Conservation (phyloP, 1,140 invertebrate species). For the Physella acuta region DNA sequence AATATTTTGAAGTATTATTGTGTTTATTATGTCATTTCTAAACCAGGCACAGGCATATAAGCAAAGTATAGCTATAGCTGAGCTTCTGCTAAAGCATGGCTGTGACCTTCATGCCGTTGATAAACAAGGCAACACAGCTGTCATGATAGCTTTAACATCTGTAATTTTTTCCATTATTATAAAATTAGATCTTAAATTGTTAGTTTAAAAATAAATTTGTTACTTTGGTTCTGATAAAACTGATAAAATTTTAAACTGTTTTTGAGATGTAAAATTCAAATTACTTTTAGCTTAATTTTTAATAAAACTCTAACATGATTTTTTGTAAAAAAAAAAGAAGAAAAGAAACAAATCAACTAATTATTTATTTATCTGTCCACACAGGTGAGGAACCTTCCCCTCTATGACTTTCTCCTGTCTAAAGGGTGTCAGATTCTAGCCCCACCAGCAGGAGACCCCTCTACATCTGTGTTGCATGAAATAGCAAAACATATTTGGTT, state of each 20-base stretch:
- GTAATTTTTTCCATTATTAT: conserved; percentile 32
- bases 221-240: too few species aligned
- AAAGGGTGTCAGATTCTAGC: conserved; percentile 46
- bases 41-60: conserved; percentile 32
- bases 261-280: too few species aligned
- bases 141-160: conserved; percentile 52
- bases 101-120: conserved; percentile 53
- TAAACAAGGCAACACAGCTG: conserved; percentile 49
- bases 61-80: conserved; percentile 48
- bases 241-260: too few species aligned
- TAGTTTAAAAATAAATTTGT: conserved; percentile 17
- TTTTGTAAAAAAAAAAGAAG: too few species aligned
- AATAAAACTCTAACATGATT: too few species aligned
- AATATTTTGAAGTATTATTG: too few species aligned
- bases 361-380: too few species aligned
- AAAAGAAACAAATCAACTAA: too few species aligned
- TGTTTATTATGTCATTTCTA: too few species aligned
- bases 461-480: conserved; percentile 49
- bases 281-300: too few species aligned
- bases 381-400: conserved; percentile 37
- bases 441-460: conserved; percentile 39
- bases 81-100: conserved; percentile 52
- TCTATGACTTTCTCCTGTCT: conserved; percentile 49
- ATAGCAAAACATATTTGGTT: background rate
- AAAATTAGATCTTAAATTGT: background rate